Conservation (phyloP, 1,140 invertebrate genomes). For the Penaeus japonicus region DNA sequence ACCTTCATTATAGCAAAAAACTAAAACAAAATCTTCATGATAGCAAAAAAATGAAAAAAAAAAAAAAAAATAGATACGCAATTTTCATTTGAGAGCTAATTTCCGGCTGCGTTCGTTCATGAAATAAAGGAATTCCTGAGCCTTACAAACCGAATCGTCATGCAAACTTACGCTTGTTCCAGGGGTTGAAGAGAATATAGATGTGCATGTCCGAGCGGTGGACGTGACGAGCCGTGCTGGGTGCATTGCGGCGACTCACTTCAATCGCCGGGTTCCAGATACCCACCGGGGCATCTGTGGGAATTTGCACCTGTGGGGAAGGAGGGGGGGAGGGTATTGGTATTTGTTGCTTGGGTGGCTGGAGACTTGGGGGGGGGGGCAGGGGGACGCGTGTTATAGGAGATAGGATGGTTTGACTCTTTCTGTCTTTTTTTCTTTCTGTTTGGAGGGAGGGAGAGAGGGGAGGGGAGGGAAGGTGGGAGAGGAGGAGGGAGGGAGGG, state of each 20-base stretch:
- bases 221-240: conserved; percentile 24
- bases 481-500: not conserved
- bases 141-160: too few relatives aligned
- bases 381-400: too few relatives aligned
- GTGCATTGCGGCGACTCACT: conserved; percentile 59
- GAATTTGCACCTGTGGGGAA: conserved; percentile 59
- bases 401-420: not conserved
- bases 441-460: not conserved
- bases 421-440: too few relatives aligned
- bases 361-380: not conserved
- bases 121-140: too few relatives aligned
- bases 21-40: too few relatives aligned
- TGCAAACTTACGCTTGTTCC: conserved; percentile 61
- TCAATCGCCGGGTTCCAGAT: conserved; percentile 65
- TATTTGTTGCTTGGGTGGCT: not conserved
- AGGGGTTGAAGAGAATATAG: conserved; percentile 79
- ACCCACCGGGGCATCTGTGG: conserved; percentile 64
- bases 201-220: conserved; percentile 61
- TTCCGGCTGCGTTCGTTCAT: too few relatives aligned
- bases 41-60: too few relatives aligned
- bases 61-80: too few relatives aligned
- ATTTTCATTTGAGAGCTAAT: too few relatives aligned
- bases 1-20: too few relatives aligned
- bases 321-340: not conserved
- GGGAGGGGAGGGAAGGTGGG: not conserved